Percentiles rank a stretch among this genome's conserved stretches.
These are phyloP conservation scores for Calidris pygmaea DNA, from an alignment of 2,113 vertebrate genomes.

Conservation along the genomic window DNA sequence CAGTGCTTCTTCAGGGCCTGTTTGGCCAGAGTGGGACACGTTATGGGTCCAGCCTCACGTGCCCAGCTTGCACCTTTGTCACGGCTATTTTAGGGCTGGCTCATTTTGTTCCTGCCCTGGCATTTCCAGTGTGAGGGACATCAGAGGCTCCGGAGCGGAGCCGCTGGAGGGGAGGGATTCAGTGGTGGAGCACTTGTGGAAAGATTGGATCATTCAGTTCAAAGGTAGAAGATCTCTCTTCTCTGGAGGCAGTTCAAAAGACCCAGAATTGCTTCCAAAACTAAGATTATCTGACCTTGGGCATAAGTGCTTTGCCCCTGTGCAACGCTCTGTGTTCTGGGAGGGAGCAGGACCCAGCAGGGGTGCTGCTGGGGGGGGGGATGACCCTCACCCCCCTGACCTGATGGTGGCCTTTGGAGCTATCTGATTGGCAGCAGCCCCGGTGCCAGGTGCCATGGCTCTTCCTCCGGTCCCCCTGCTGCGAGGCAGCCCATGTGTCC, in stretches of 20 bases:
- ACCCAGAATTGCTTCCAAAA: not conserved
- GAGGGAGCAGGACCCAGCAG: not conserved
- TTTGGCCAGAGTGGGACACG: rapidly evolving
- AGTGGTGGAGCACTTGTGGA: not conserved
- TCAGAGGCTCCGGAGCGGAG: not conserved
- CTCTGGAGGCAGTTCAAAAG: not conserved
- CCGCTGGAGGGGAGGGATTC: not conserved
- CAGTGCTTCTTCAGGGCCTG: not conserved
- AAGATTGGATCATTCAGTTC: slow-evolving; percentile 13
- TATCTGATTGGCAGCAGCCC: not conserved
- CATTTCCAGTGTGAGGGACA: not conserved
- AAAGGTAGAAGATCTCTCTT: slow-evolving; percentile 16
- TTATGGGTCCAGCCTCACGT: not conserved
- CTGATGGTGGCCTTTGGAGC: not conserved
- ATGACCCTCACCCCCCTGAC: not conserved
- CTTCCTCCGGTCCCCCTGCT: not conserved
- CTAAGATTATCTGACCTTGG: not conserved
- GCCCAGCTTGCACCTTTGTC: not conserved
- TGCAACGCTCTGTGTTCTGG: not conserved
- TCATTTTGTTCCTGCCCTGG: slow-evolving; percentile 35
- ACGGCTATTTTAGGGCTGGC: not conserved
- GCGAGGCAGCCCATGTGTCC: not conserved
- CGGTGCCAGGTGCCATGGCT: not conserved
- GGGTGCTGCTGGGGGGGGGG: not conserved
- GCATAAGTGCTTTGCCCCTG: not conserved